Evolutionary conservation across 2,888 invertebrate genomes (phyloP).

Genomic region (Philopedon plagiatum): DNA sequence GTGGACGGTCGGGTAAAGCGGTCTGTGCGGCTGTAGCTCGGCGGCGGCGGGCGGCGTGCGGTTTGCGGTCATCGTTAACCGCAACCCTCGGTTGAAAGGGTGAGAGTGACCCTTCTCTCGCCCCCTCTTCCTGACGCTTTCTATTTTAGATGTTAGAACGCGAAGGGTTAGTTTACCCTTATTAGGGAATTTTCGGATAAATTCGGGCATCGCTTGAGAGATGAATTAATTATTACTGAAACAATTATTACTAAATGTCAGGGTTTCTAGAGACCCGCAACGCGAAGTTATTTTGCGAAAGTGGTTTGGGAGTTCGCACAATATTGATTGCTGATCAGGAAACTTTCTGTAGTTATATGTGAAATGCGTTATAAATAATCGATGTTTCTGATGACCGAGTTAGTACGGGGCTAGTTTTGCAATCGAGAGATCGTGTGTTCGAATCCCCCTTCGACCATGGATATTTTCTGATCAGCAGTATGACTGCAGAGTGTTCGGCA

Average conservation of each 20-base stretch:
- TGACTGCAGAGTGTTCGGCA: too few species aligned
- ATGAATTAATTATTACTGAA: conserved; percentile 14
- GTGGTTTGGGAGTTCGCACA: neutral
- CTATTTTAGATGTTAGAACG: conserved; percentile 36
- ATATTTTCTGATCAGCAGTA: too few species aligned
- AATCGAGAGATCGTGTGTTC: too few species aligned
- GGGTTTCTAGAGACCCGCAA: neutral
- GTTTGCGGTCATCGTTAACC: conserved; percentile 45
- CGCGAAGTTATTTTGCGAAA: neutral
- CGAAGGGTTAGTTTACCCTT: conserved; percentile 43
- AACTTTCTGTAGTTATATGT: neutral
- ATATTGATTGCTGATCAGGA: neutral
- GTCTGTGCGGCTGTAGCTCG: conserved; percentile 36
- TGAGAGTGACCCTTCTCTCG: conserved; percentile 32
- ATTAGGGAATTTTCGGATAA: conserved; percentile 38
- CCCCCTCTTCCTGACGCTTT: conserved; percentile 14
- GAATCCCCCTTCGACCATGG: too few species aligned
- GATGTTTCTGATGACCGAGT: too few species aligned
- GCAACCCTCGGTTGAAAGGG: conserved; percentile 39
- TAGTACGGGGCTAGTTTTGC: too few species aligned
- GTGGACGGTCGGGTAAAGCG: conserved; percentile 45
- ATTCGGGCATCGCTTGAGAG: conserved; percentile 6
- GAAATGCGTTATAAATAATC: too few species aligned
- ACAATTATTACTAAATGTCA: conserved; percentile 11
- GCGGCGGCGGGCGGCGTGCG: conserved; percentile 34